Evolutionary conservation across 2,113 vertebrate species (phyloP).

Genomic region (Dasyornis broadbenti): DNA sequence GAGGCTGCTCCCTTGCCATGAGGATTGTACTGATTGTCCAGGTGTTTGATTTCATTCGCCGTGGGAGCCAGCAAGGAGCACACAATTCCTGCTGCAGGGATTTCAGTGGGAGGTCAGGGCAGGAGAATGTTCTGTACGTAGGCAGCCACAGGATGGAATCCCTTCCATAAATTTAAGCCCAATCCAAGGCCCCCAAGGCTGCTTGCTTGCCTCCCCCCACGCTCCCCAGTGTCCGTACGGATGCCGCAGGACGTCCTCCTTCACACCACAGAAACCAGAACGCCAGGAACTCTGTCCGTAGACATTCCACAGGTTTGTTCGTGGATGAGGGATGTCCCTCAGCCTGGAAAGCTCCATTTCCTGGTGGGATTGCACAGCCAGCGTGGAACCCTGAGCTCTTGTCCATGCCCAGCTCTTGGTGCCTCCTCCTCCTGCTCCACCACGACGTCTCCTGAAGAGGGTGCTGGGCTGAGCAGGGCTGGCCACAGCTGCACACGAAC

Average conservation of each 20-base stretch:
- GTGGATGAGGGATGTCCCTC: not conserved
- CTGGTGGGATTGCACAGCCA: not conserved
- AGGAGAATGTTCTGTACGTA: not conserved
- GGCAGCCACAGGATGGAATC: not conserved
- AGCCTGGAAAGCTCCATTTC: not conserved
- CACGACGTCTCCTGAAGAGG: rapidly evolving
- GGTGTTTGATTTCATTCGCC: conserved; percentile 43
- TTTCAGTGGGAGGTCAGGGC: not conserved
- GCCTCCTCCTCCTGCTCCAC: not conserved
- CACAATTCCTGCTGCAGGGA: not conserved
- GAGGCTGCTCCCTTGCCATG: conserved; percentile 8
- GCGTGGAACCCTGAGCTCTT: rapidly evolving
- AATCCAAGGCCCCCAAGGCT: not conserved
- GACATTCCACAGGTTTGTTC: not conserved
- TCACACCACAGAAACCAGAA: not conserved
- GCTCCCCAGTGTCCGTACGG: rapidly evolving
- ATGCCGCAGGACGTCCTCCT: rapidly evolving
- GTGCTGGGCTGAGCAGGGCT: not conserved
- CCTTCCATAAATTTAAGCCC: not conserved
- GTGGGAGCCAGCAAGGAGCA: not conserved
- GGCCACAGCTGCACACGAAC: not conserved
- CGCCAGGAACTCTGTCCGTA: rapidly evolving
- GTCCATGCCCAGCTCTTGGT: not conserved
- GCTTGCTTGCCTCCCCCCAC: not conserved
- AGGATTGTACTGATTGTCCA: conserved; percentile 22